Percentiles rank a stretch among this genome's conserved stretches.
phyloP scores from a whole-genome alignment of 2,888 invertebrate species.

The Drosophila prolongata region DNA sequence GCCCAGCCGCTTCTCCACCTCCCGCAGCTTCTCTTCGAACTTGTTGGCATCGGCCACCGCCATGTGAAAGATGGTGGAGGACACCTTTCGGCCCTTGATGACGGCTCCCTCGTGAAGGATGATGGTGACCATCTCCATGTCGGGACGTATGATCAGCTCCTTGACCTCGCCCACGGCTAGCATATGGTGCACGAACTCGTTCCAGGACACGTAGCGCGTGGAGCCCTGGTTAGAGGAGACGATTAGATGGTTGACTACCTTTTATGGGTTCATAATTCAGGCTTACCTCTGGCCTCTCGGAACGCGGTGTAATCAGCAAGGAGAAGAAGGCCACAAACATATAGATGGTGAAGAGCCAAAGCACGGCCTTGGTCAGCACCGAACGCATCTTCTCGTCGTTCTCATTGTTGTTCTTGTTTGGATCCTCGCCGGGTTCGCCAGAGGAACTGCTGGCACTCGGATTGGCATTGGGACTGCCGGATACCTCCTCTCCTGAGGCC shows the following conservation, averaged over 20 bases:
- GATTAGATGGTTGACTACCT: neutral
- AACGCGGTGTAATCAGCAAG: conserved; percentile 89
- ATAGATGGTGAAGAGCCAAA: conserved; percentile 92
- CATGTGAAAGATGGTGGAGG: conserved; percentile 91
- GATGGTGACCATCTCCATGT: conserved; percentile 93
- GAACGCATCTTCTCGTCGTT: conserved; percentile 90
- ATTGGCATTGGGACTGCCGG: conserved; percentile 4
- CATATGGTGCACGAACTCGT: conserved; percentile 98
- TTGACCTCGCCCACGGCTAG: conserved; percentile 97
- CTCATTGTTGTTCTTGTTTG: conserved; percentile 86
- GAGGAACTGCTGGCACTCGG: conserved; percentile 15
- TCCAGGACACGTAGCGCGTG: conserved; percentile 95
- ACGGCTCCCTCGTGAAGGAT: conserved; percentile 93
- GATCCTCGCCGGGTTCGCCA: conserved; percentile 40
- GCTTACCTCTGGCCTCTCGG: conserved; percentile 88
- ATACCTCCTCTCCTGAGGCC: neutral
- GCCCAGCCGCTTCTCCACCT: conserved; percentile 92
- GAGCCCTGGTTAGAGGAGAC: conserved; percentile 60
- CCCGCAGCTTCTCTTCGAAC: conserved; percentile 95
- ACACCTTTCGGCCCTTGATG: conserved; percentile 90
- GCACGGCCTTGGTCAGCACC: conserved; percentile 89
- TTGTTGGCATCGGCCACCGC: conserved; percentile 92
- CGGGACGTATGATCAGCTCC: conserved; percentile 93
- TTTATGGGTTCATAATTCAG: too few species aligned
- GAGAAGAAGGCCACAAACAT: conserved; percentile 90